phyloP scores from a whole-genome alignment of 2,888 invertebrate species.

The Carpatolechia fugitivella region DNA sequence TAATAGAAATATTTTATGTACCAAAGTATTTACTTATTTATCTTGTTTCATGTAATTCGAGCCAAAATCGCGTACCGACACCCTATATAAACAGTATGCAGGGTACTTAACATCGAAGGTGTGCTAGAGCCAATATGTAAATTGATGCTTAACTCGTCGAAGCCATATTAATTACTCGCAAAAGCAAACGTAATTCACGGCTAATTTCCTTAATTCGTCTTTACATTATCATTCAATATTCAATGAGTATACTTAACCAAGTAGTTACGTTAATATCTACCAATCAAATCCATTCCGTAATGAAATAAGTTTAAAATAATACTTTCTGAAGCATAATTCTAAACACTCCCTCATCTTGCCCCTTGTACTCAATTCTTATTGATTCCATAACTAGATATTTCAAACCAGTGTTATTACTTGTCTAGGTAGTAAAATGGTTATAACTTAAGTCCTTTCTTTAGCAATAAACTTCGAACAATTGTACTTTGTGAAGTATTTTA shows the following conservation, averaged over 20 bases:
- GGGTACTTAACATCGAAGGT: constrained; percentile 48
- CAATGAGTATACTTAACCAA: not conserved
- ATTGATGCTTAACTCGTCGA: constrained; percentile 64
- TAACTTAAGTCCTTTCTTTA: not conserved
- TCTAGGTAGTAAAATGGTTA: not conserved
- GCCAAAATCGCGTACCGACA: not conserved
- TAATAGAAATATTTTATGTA: no score
- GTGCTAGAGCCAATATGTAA: constrained; percentile 56
- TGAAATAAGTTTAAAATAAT: no score
- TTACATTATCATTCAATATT: constrained; percentile 8
- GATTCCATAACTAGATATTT: no score
- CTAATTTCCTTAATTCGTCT: constrained; percentile 21
- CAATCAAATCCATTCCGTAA: no score
- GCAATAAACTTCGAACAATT: not conserved
- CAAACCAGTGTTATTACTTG: not conserved
- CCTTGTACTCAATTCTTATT: no score
- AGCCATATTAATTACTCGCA: constrained; percentile 55
- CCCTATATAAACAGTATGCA: not conserved
- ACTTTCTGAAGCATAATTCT: no score
- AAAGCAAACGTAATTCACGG: constrained; percentile 24
- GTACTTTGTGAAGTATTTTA: not conserved
- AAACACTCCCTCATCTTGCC: no score
- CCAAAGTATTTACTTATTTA: no score
- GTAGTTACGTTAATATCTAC: not conserved
- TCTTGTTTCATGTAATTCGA: no score